A percentile compares a stretch with the other conserved stretches of the same genome.
Evolutionary conservation across 53 echinoderm and acorn worm genomes (phyloP).

Genomic region (Patiria pectinifera): DNA sequence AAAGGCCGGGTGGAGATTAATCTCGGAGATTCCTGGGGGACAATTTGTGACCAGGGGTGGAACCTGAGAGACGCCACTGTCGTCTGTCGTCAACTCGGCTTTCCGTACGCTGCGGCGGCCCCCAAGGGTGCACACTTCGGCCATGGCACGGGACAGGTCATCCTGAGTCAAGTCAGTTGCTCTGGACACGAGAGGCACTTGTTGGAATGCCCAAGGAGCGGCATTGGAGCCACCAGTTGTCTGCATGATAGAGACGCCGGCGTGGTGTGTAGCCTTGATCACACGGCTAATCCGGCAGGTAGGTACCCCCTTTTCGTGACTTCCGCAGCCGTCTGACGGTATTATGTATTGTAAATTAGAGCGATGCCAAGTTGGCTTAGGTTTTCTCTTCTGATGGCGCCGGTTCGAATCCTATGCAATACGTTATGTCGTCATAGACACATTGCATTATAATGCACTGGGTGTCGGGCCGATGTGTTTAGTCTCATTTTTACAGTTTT

Average conservation of each 20-base stretch:
- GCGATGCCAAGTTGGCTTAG: too few relatives aligned
- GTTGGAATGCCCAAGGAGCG: slow-evolving; percentile 43
- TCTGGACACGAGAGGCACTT: slow-evolving; percentile 57
- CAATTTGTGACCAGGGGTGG: slow-evolving; percentile 72
- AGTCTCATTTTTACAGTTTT: too few relatives aligned
- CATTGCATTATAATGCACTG: too few relatives aligned
- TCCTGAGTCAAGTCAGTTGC: slow-evolving; percentile 64
- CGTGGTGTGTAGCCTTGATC: slow-evolving; percentile 49
- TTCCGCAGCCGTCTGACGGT: too few relatives aligned
- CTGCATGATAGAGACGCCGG: slow-evolving; percentile 65
- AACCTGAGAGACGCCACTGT: slow-evolving; percentile 61
- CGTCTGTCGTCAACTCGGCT: slow-evolving; percentile 74
- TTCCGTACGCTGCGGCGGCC: slow-evolving; percentile 52
- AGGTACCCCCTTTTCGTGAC: not conserved
- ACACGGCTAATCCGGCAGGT: slow-evolving; percentile 21
- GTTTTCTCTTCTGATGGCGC: too few relatives aligned
- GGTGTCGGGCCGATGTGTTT: too few relatives aligned
- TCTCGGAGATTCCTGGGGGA: slow-evolving; percentile 64
- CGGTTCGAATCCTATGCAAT: too few relatives aligned
- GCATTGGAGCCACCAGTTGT: slow-evolving; percentile 43
- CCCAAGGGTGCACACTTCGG: slow-evolving; percentile 51
- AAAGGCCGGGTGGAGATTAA: slow-evolving; percentile 70
- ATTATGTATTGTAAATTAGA: too few relatives aligned
- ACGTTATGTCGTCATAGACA: too few relatives aligned
- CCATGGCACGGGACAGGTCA: slow-evolving; percentile 36